A percentile compares a stretch with the other conserved stretches of the same genome.
phyloP scores from a whole-genome alignment of 2,797 vertebrate genomes.

The Discoglossus pictus region DNA sequence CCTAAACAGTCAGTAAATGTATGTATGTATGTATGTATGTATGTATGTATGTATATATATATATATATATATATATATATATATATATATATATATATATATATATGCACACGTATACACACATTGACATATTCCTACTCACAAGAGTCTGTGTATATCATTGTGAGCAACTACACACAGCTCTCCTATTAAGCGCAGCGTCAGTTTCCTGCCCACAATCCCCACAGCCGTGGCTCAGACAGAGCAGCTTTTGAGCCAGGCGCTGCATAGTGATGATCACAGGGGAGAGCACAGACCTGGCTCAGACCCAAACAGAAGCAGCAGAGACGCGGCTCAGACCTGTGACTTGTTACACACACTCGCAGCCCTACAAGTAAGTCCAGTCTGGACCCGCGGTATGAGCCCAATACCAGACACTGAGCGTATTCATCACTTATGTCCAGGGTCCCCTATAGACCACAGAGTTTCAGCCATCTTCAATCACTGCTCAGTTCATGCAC shows the following conservation, averaged over 20 bases:
- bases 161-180: no score
- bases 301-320: constrained; percentile 34
- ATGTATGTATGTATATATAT: no score
- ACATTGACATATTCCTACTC: not conserved
- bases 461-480: no score
- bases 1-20: no score
- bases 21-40: no score
- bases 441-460: not conserved
- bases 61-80: no score
- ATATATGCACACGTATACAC: constrained; percentile 12
- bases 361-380: not conserved
- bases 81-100: no score
- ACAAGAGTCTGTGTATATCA: no score
- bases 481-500: no score
- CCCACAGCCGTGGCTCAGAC: constrained; percentile 19
- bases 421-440: not conserved
- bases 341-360: constrained; percentile 5
- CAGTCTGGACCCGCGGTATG: not conserved
- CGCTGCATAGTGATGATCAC: constrained; percentile 21
- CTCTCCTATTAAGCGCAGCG: constrained; percentile 11
- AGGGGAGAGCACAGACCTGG: constrained; percentile 31
- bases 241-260: constrained; percentile 30
- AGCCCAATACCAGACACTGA: not conserved
- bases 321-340: constrained; percentile 15
- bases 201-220: constrained; percentile 18